A percentile compares a stretch with the other conserved stretches of the same genome.
These are phyloP conservation scores for Drosophila elegans DNA, from an alignment of 1,140 invertebrate genomes.

Conservation along the genomic window DNA sequence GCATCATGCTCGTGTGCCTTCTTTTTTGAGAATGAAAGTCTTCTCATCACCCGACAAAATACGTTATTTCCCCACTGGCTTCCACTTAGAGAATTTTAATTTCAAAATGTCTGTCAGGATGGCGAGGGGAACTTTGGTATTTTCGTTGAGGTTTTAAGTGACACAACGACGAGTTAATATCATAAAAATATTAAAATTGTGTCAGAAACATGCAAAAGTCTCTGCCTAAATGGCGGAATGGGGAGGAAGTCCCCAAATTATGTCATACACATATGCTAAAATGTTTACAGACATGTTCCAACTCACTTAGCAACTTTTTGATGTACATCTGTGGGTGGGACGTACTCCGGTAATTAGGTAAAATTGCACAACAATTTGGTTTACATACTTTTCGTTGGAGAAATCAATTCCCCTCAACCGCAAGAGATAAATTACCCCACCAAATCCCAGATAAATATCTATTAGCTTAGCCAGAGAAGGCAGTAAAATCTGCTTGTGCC, in stretches of 20 bases:
- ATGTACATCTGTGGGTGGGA: slow-evolving; percentile 9
- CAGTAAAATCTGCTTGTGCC: slow-evolving; percentile 45
- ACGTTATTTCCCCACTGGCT: slow-evolving; percentile 21
- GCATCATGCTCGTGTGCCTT: slow-evolving; percentile 26
- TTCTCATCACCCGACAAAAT: neutral
- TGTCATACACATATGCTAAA: slow-evolving; percentile 25
- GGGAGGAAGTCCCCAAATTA: slow-evolving; percentile 7
- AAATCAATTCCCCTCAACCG: slow-evolving; percentile 32
- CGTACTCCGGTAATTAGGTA: slow-evolving; percentile 23
- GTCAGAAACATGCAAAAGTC: slow-evolving; percentile 34
- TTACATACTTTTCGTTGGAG: slow-evolving; percentile 15
- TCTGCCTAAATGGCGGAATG: neutral
- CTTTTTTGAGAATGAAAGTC: slow-evolving; percentile 17
- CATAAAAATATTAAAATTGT: slow-evolving; percentile 48
- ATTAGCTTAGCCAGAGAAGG: slow-evolving; percentile 37
- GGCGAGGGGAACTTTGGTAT: slow-evolving; percentile 4
- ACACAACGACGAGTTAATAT: slow-evolving; percentile 48
- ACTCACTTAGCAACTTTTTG: slow-evolving; percentile 40
- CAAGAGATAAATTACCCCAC: slow-evolving; percentile 31
- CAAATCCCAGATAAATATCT: slow-evolving; percentile 49
- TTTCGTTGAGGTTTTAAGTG: slow-evolving; percentile 51
- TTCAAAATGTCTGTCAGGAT: slow-evolving; percentile 46
- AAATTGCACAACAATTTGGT: slow-evolving; percentile 31
- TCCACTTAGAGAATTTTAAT: slow-evolving; percentile 62
- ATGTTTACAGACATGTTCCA: slow-evolving; percentile 39